phyloP scores from a whole-genome alignment of 2,113 vertebrate species.

The Apodemus sylvaticus region DNA sequence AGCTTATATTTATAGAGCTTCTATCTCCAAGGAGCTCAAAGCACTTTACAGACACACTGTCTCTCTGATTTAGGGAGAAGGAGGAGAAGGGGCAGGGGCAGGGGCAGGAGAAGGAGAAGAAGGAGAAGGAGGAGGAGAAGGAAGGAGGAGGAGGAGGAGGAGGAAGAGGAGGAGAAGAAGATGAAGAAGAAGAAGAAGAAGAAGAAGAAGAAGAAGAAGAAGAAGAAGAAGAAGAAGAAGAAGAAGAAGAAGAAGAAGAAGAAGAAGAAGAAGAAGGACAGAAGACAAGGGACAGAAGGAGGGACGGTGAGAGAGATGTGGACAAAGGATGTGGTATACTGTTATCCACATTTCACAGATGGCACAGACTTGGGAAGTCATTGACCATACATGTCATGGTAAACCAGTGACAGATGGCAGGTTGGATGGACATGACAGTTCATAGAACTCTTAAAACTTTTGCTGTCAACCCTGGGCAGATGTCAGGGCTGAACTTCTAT shows the following conservation, averaged over 20 bases:
- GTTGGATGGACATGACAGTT: not conserved
- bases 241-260: no score
- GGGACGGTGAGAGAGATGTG: not conserved
- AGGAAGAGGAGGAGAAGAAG: no score
- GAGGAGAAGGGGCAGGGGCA: no score
- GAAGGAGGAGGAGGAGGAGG: no score
- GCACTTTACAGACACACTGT: constrained; percentile 67
- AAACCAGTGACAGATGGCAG: constrained; percentile 47
- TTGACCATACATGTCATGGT: not conserved
- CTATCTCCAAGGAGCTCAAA: constrained; percentile 79
- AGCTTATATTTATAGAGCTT: constrained; percentile 79
- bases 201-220: no score
- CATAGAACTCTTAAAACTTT: not conserved
- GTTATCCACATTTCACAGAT: constrained; percentile 36
- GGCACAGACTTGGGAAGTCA: constrained; percentile 18
- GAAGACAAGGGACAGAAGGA: no score
- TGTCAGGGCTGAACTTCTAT: constrained; percentile 3
- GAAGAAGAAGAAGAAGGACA: no score
- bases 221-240: no score
- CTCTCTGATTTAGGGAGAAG: constrained; percentile 29
- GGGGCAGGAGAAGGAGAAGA: fast-evolving
- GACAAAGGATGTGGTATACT: not conserved
- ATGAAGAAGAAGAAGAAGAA: no score
- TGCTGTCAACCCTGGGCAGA: constrained; percentile 24
- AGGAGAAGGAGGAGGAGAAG: not conserved